phyloP scores from a whole-genome alignment of 2,113 vertebrate genomes.

The Ammodytes dubius region DNA sequence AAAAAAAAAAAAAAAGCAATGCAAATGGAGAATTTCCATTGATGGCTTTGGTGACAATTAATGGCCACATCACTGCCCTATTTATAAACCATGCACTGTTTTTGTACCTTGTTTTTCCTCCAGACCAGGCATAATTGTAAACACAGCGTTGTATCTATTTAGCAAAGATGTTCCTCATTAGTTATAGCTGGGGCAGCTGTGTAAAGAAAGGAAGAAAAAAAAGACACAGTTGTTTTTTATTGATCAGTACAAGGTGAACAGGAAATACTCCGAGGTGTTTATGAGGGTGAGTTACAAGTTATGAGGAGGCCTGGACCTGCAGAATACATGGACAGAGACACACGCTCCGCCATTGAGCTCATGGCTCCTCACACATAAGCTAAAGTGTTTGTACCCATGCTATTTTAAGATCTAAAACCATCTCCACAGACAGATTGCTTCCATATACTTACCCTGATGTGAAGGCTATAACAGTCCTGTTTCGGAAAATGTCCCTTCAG shows the following conservation, averaged over 20 bases:
- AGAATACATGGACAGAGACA: slow-evolving; percentile 60
- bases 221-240: slow-evolving; percentile 66
- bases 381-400: background rate
- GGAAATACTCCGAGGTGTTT: slow-evolving; percentile 86
- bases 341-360: background rate
- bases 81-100: background rate
- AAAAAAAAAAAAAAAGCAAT: slow-evolving; percentile 10
- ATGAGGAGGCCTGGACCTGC: slow-evolving; percentile 65
- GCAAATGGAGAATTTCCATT: slow-evolving; percentile 35
- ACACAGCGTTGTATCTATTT: background rate
- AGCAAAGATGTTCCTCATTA: slow-evolving; percentile 1
- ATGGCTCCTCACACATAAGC: background rate
- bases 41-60: slow-evolving; percentile 15
- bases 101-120: background rate
- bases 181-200: slow-evolving; percentile 18
- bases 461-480: background rate
- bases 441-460: background rate
- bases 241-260: slow-evolving; percentile 80
- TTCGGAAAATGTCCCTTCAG: background rate
- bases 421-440: background rate
- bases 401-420: slow-evolving; percentile 4
- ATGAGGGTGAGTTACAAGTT: slow-evolving; percentile 77
- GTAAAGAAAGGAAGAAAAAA: slow-evolving; percentile 31
- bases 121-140: background rate
- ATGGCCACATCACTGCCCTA: background rate